Evolutionary conservation across 1,140 invertebrate genomes (phyloP).

Genomic region (Habropoda laboriosa): DNA sequence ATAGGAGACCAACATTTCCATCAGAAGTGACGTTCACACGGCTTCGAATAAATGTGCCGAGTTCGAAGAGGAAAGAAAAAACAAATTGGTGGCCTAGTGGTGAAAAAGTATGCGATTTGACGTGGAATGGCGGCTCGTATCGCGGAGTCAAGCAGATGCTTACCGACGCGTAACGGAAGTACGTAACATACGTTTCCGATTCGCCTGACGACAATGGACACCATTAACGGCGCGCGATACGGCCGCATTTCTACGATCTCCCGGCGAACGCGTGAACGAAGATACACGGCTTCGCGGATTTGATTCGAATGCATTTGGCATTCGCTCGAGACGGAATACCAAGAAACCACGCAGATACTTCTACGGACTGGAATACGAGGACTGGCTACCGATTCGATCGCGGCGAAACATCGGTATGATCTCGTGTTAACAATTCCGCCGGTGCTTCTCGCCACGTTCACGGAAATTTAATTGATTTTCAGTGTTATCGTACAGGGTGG

Average conservation of each 20-base stretch:
- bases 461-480: background rate
- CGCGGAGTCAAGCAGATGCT: background rate
- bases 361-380: constrained; percentile 19
- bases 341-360: constrained; percentile 39
- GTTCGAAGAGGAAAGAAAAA: too few species aligned
- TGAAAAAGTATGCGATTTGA: too few species aligned
- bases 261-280: constrained; percentile 11
- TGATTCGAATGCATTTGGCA: constrained; percentile 56
- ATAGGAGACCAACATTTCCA: too few species aligned
- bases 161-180: constrained; percentile 19
- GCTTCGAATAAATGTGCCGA: too few species aligned
- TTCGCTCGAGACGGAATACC: constrained; percentile 59
- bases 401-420: background rate
- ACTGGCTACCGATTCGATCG: constrained; percentile 41
- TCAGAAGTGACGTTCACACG: too few species aligned
- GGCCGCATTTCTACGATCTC: constrained; percentile 20
- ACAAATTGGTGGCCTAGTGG: too few species aligned
- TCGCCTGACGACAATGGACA: constrained; percentile 11
- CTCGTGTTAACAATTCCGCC: constrained; percentile 15
- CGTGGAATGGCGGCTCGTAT: too few species aligned
- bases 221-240: constrained; percentile 23
- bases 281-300: constrained; percentile 42
- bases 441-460: background rate
- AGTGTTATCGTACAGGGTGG: too few species aligned
- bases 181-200: constrained; percentile 35